phyloP scores from a whole-genome alignment of 1,140 invertebrate genomes.

The Drosophila bocqueti region DNA sequence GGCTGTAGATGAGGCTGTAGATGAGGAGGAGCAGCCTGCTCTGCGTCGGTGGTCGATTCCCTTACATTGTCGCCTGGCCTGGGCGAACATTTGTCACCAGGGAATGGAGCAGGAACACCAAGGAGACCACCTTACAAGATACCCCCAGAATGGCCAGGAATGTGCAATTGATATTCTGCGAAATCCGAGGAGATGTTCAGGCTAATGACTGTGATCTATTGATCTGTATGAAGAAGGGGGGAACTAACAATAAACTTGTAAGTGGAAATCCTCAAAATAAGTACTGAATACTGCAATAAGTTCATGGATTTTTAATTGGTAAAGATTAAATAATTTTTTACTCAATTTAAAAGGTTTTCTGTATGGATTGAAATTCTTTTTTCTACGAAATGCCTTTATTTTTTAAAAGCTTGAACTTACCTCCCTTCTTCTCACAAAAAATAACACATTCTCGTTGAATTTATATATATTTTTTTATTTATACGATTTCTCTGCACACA shows the following conservation, averaged over 20 bases:
- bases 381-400: too few relatives aligned
- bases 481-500: constrained; percentile 78
- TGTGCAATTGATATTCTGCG: constrained; percentile 46
- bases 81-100: constrained; percentile 68
- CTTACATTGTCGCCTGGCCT: constrained; percentile 56
- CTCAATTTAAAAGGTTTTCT: too few relatives aligned
- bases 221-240: background rate
- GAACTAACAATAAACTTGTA: background rate
- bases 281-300: background rate
- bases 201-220: constrained; percentile 25
- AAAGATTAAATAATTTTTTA: too few relatives aligned
- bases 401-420: background rate
- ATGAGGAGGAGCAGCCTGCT: constrained; percentile 16
- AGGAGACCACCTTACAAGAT: constrained; percentile 57
- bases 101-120: background rate
- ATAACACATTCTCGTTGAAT: constrained; percentile 38
- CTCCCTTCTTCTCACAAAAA: background rate
- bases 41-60: constrained; percentile 37
- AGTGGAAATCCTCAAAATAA: background rate
- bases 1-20: background rate
- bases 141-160: constrained; percentile 18
- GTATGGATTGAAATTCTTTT: too few relatives aligned
- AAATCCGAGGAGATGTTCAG: constrained; percentile 11
- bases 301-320: background rate
- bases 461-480: constrained; percentile 80